Evolutionary conservation across 2,888 invertebrate genomes (phyloP).

Genomic region (Drosophila austrosaltans): DNA sequence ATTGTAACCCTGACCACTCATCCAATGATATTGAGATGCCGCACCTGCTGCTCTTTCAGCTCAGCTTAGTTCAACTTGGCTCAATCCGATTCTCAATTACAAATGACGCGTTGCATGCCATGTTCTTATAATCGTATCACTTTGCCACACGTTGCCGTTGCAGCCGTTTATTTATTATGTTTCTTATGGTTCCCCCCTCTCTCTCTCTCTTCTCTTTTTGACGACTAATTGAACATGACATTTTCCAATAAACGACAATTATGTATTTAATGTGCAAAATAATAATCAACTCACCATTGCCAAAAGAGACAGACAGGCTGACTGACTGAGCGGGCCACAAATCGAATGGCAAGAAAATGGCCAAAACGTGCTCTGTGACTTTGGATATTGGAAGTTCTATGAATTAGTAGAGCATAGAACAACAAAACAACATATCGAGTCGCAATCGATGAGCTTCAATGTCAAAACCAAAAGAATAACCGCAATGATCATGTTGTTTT

Average conservation of each 20-base stretch:
- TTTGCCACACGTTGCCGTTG: slow-evolving; percentile 3
- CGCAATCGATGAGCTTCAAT: slow-evolving; percentile 60
- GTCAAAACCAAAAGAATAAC: slow-evolving; percentile 51
- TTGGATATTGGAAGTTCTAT: slow-evolving; percentile 1
- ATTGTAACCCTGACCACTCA: slow-evolving; percentile 6
- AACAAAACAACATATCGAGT: slow-evolving; percentile 11
- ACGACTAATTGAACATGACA: slow-evolving; percentile 73
- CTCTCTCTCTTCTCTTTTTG: slow-evolving; percentile 8
- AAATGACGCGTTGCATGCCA: slow-evolving; percentile 11
- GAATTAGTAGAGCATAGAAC: slow-evolving; percentile 40
- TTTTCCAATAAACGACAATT: slow-evolving; percentile 75
- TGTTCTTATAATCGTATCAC: slow-evolving; percentile 10
- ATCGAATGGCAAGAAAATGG: slow-evolving; percentile 16
- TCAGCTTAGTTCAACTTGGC: not conserved
- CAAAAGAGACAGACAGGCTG: slow-evolving; percentile 1
- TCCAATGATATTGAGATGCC: slow-evolving; percentile 11
- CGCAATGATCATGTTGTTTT: slow-evolving; percentile 14
- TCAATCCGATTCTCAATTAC: slow-evolving; percentile 1
- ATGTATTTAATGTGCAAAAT: slow-evolving; percentile 57
- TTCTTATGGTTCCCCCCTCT: no score
- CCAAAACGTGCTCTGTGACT: slow-evolving; percentile 6
- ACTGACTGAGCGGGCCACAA: slow-evolving; percentile 33
- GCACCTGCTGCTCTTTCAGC: not conserved
- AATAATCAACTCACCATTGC: slow-evolving; percentile 59
- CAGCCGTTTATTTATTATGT: slow-evolving; percentile 13